These are phyloP conservation scores for Halocaridina rubra DNA, from an alignment of 2,888 invertebrate species.

Conservation along the genomic window DNA sequence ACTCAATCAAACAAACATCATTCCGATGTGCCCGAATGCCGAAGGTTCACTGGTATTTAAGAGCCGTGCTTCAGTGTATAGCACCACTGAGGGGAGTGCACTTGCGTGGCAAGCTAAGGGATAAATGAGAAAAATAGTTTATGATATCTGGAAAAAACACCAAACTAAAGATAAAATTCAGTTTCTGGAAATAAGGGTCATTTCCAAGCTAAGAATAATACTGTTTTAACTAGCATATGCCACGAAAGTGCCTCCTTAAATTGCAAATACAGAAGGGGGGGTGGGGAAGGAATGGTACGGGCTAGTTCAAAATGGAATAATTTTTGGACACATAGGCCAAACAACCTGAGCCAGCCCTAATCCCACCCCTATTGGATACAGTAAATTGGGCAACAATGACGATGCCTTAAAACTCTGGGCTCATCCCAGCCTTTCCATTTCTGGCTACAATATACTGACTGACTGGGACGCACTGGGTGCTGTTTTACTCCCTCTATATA, in stretches of 20 bases:
- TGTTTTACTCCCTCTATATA: constrained; percentile 51
- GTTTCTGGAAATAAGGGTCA: no score
- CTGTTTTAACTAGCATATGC: no score
- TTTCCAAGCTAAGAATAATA: no score
- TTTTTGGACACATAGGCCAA: constrained; percentile 51
- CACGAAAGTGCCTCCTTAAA: constrained; percentile 57
- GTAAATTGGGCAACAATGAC: constrained; percentile 36
- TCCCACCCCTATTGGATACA: constrained; percentile 52
- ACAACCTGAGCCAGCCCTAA: constrained; percentile 56
- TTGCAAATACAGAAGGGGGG: constrained; percentile 43
- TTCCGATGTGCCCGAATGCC: constrained; percentile 51
- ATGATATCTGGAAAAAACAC: no score
- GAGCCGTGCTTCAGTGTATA: constrained; percentile 54
- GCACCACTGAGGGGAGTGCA: constrained; percentile 56
- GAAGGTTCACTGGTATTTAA: constrained; percentile 49
- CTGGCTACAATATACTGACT: constrained; percentile 51
- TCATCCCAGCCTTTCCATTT: constrained; percentile 41
- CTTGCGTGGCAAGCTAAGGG: constrained; percentile 52
- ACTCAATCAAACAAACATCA: constrained; percentile 34
- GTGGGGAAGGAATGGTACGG: constrained; percentile 7
- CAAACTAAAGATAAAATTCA: no score
- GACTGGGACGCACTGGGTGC: constrained; percentile 60
- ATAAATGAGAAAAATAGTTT: no score
- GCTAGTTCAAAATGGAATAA: constrained; percentile 48
- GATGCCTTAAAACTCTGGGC: constrained; percentile 16